phyloP scores from a whole-genome alignment of 2,888 invertebrate species.

The Oegoconia quadripuncta region DNA sequence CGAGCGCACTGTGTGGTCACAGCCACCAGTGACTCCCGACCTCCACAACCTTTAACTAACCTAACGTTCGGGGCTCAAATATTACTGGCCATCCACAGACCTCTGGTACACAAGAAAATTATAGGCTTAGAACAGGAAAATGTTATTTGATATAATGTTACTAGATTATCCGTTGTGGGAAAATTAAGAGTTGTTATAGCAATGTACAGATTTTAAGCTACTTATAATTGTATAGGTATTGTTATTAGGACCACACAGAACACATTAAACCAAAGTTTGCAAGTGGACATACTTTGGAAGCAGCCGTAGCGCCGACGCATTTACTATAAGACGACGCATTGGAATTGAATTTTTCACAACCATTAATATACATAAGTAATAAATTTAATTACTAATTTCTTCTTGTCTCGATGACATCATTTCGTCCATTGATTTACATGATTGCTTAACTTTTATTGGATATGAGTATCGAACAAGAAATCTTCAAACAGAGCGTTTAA shows the following conservation, averaged over 20 bases:
- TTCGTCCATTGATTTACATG: too few species aligned
- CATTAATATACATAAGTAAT: too few species aligned
- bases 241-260: background rate
- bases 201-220: conserved; percentile 1
- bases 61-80: conserved; percentile 20
- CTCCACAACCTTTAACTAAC: conserved; percentile 21
- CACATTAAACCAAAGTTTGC: too few species aligned
- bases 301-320: too few species aligned
- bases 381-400: too few species aligned
- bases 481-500: too few species aligned
- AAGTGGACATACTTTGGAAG: too few species aligned
- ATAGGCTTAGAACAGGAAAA: conserved; percentile 51
- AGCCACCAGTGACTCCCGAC: conserved; percentile 28
- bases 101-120: conserved; percentile 47
- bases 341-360: too few species aligned
- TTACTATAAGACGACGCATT: too few species aligned
- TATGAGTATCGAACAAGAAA: too few species aligned
- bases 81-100: conserved; percentile 23
- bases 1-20: conserved; percentile 53
- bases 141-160: conserved; percentile 43
- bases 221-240: conserved; percentile 1
- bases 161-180: conserved; percentile 35
- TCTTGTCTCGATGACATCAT: too few species aligned
- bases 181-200: conserved; percentile 34
- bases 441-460: too few species aligned